Evolutionary conservation across 2,888 invertebrate species (phyloP), one percentile per base, ranked within the genome.

Genomic region (Sepiola atlantica): DNA sequence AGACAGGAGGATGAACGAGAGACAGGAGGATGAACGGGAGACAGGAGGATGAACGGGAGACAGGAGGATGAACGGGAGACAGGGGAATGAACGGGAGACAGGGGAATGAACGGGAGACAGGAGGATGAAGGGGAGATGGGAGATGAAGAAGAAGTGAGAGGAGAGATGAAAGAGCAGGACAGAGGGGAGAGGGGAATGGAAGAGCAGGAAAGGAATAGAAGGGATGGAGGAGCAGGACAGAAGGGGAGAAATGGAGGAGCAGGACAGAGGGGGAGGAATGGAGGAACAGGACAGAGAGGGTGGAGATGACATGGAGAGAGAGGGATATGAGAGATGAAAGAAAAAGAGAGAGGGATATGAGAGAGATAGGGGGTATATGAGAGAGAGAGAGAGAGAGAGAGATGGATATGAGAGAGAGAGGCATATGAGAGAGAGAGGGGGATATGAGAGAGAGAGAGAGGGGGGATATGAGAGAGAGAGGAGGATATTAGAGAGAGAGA

Each of bases 71-170:
- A 2, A 1, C 8, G 14, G 1, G n/a, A 1, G 10, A n/a, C 1
- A 12, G n/a, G 0, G n/a, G n/a, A 12, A n/a, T 10, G 16, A 8
- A 10, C 0, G 10, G 1, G n/a, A n/a, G 14, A 12, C 14, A 1
- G n/a, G 28, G 28, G 0, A 10, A 77, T 28, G 18, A 3, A n/a
- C 0, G 0, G 28, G 16, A n/a, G 10, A 28, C 0, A 12, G n/a
- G n/a, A 12, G 10, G 10, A 77, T 0, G n/a, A 77, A 10, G 21
- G 24, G 21, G 21, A 61, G 21, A 45, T 2, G 8, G 45, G 8
- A 8, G 8, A 8, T 8, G 45, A 45, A 8, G 8, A 8, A 45
- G 45, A 45, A 45, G 8, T 4, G 45, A 45, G 1, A 20, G 21
- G 21, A 1, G 24, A 21, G 21, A 21, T 21, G 24, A 61, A 21